These are phyloP conservation scores for Cataglyphis rosenhaueri DNA, from an alignment of 2,888 invertebrate species.

Conservation along the genomic window DNA sequence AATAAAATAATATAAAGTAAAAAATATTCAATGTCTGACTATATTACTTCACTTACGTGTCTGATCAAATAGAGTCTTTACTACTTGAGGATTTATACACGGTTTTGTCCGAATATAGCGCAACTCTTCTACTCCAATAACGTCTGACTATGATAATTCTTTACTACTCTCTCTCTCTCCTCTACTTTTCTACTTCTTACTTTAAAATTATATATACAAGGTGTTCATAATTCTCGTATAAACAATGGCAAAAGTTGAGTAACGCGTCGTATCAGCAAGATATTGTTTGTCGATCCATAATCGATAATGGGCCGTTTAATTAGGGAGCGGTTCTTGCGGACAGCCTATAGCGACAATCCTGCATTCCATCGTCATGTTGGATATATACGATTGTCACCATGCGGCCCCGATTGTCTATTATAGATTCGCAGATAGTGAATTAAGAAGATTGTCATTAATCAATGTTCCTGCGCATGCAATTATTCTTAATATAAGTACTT, in stretches of 20 bases:
- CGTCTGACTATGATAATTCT: background rate
- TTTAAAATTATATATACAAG: background rate
- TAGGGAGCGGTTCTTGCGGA: conserved; percentile 73
- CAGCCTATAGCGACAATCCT: conserved; percentile 66
- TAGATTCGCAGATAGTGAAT: background rate
- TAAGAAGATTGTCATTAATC: background rate
- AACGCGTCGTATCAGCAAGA: conserved; percentile 43
- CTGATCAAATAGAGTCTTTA: background rate
- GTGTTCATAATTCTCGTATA: background rate
- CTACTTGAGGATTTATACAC: conserved; percentile 5
- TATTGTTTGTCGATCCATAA: conserved; percentile 54
- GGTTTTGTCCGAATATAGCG: background rate
- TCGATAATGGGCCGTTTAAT: conserved; percentile 72
- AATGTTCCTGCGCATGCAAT: background rate
- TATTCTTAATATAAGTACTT: background rate
- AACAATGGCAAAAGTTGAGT: conserved; percentile 59
- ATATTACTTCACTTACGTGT: background rate
- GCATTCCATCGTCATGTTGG: conserved; percentile 67
- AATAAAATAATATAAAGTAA: background rate
- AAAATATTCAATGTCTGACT: background rate
- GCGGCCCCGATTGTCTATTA: background rate
- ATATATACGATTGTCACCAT: conserved; percentile 19
- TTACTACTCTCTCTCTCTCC: background rate
- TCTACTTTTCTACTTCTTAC: background rate
- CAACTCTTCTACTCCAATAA: background rate